A percentile compares a stretch with the other conserved stretches of the same genome.
These are phyloP conservation scores for Cyclophora punctaria DNA, from an alignment of 2,888 invertebrate species.

Conservation along the genomic window DNA sequence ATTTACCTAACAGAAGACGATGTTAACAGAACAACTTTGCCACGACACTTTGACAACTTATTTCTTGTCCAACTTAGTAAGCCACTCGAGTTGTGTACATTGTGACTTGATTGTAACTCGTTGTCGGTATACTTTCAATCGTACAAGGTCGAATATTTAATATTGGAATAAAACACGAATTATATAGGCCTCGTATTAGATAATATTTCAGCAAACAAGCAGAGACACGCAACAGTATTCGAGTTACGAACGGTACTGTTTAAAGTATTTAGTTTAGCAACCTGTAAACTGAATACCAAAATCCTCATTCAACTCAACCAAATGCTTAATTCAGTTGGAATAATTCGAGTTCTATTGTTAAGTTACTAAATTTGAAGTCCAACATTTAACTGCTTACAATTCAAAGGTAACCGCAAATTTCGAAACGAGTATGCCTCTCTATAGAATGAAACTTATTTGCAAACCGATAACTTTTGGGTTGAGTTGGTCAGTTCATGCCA, in stretches of 20 bases:
- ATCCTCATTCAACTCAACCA: constrained; percentile 62
- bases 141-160: constrained; percentile 18
- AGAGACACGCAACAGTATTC: constrained; percentile 38
- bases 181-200: background rate
- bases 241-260: constrained; percentile 44
- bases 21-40: constrained; percentile 65
- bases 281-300: constrained; percentile 59
- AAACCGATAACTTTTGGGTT: constrained; percentile 66
- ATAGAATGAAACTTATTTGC: constrained; percentile 69
- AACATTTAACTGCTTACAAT: constrained; percentile 73
- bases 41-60: constrained; percentile 73
- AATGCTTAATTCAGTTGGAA: constrained; percentile 69
- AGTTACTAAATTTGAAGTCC: constrained; percentile 67
- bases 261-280: constrained; percentile 60
- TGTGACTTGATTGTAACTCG: constrained; percentile 52
- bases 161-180: background rate
- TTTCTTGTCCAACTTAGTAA: constrained; percentile 69
- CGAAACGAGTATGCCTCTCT: constrained; percentile 61
- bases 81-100: constrained; percentile 58
- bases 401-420: constrained; percentile 73
- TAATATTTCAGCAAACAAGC: constrained; percentile 8
- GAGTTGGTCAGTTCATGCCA: constrained; percentile 52
- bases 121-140: constrained; percentile 14
- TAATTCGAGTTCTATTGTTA: constrained; percentile 71
- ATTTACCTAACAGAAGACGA: constrained; percentile 67